Evolutionary conservation across 2,113 vertebrate species (phyloP).

Genomic region (Pandion haliaetus): DNA sequence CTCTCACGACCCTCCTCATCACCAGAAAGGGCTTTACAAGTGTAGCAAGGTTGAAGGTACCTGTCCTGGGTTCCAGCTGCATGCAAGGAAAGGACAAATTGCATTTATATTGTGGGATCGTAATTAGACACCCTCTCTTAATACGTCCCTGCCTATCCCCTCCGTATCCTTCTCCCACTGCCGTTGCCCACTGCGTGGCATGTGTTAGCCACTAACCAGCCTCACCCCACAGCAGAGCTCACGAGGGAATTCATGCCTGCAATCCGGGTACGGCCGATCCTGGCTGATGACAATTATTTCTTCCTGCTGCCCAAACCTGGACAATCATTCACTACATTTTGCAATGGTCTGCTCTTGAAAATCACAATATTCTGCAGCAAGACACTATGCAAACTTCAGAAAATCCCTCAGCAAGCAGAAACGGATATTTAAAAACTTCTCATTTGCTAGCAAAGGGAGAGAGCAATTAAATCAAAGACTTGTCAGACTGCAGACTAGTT

Average conservation of each 20-base stretch:
- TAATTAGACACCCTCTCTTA: background rate
- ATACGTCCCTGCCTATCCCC: accelerated
- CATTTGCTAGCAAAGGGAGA: background rate
- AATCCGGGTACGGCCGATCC: accelerated
- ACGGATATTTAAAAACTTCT: background rate
- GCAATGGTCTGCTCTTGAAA: background rate
- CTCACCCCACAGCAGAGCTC: background rate
- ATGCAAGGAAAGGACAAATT: background rate
- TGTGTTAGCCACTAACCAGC: background rate
- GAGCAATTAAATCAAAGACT: background rate
- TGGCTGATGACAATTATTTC: background rate
- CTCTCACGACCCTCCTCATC: background rate
- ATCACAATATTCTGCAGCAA: background rate
- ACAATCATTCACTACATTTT: accelerated
- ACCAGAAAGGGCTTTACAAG: background rate
- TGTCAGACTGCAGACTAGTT: background rate
- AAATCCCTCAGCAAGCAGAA: background rate
- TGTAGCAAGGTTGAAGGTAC: accelerated
- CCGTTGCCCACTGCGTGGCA: background rate
- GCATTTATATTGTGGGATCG: background rate
- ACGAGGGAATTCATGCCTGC: accelerated
- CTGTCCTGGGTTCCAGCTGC: background rate
- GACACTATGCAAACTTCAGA: background rate
- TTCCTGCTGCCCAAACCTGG: background rate
- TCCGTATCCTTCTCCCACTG: background rate